Conservation (phyloP, 2,888 invertebrate species). For the Apocheima hispidaria region DNA sequence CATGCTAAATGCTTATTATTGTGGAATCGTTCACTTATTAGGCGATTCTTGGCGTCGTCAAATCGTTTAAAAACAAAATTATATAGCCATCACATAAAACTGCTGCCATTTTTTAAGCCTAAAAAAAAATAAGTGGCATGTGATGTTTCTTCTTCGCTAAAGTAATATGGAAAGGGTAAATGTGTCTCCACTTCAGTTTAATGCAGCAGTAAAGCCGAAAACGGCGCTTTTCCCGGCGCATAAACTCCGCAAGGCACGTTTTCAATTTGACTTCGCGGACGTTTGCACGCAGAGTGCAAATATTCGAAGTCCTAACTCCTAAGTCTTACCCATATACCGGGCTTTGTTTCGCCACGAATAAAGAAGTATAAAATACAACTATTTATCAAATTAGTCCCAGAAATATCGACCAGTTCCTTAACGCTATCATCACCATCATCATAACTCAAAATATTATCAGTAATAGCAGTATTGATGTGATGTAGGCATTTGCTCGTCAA, state of each 20-base stretch:
- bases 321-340: not conserved
- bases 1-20: slow-evolving; percentile 1
- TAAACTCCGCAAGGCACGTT: slow-evolving; percentile 42
- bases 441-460: too few relatives aligned
- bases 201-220: slow-evolving; percentile 37
- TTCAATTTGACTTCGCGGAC: slow-evolving; percentile 41
- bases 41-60: not conserved
- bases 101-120: not conserved
- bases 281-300: slow-evolving; percentile 30
- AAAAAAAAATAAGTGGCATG: slow-evolving; percentile 11
- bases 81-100: not conserved
- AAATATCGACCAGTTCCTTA: not conserved
- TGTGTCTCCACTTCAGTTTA: slow-evolving; percentile 39
- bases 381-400: not conserved
- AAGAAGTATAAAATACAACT: not conserved
- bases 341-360: not conserved
- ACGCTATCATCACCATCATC: too few relatives aligned
- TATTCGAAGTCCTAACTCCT: slow-evolving; percentile 18
- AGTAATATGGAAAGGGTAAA: slow-evolving; percentile 34
- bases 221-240: slow-evolving; percentile 36
- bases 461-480: too few relatives aligned
- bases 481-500: too few relatives aligned
- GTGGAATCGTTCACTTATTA: not conserved
- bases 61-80: not conserved
- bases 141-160: slow-evolving; percentile 22